Conservation (phyloP, 1,140 invertebrate species). For the Saccostrea echinata region DNA sequence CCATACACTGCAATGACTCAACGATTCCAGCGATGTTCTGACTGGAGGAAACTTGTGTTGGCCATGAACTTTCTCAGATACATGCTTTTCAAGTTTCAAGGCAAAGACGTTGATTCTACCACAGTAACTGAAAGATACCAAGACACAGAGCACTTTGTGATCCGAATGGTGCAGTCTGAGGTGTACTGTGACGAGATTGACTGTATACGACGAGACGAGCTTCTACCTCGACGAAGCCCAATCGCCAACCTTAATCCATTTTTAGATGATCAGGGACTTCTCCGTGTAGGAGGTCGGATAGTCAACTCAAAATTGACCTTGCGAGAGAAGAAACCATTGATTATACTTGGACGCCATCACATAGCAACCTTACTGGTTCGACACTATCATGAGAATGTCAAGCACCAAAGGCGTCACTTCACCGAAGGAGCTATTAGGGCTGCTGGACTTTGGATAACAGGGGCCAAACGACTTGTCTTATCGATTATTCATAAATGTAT, state of each 20-base stretch:
- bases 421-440: slow-evolving; percentile 47
- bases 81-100: slow-evolving; percentile 39
- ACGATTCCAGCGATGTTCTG: slow-evolving; percentile 32
- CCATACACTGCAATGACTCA: background rate
- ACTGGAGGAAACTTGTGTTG: slow-evolving; percentile 4
- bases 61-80: slow-evolving; percentile 39
- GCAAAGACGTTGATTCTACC: slow-evolving; percentile 46
- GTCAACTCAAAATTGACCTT: background rate
- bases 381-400: background rate
- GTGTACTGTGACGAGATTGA: slow-evolving; percentile 41
- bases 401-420: slow-evolving; percentile 38
- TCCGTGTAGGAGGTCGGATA: background rate
- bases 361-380: slow-evolving; percentile 11
- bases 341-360: slow-evolving; percentile 33
- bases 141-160: slow-evolving; percentile 27
- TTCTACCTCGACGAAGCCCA: background rate
- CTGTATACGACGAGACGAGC: slow-evolving; percentile 7
- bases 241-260: slow-evolving; percentile 7
- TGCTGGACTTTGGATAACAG: slow-evolving; percentile 51
- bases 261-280: slow-evolving; percentile 3
- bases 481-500: slow-evolving; percentile 55
- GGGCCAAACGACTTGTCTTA: slow-evolving; percentile 31
- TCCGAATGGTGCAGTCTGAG: slow-evolving; percentile 41
- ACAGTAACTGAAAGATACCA: background rate
- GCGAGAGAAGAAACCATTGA: slow-evolving; percentile 3